phyloP scores from a whole-genome alignment of 1,140 invertebrate genomes.

The Mycetomoellerius zeteki region DNA sequence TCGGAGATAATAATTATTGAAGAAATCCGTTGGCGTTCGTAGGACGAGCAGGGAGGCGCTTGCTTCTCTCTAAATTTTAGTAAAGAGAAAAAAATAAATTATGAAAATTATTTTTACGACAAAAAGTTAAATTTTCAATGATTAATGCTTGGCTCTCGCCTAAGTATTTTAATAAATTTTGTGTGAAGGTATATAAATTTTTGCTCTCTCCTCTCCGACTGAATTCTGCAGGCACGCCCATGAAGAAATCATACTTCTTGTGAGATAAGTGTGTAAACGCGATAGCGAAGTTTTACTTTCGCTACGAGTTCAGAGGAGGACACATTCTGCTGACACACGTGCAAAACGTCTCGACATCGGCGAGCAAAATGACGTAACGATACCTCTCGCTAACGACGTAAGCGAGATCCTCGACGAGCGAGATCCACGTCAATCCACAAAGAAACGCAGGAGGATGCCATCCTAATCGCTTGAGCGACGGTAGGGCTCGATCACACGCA shows the following conservation, averaged over 20 bases:
- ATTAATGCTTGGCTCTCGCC: too few relatives aligned
- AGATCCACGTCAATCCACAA: conserved; percentile 37
- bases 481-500: conserved; percentile 49
- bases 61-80: too few relatives aligned
- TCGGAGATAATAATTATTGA: background rate
- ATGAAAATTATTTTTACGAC: too few relatives aligned
- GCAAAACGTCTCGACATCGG: conserved; percentile 23
- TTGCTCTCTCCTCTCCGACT: too few relatives aligned
- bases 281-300: background rate
- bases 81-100: too few relatives aligned
- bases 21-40: background rate
- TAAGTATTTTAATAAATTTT: too few relatives aligned
- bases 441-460: conserved; percentile 54
- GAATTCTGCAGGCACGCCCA: too few relatives aligned
- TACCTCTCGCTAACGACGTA: conserved; percentile 45
- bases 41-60: too few relatives aligned
- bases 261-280: background rate
- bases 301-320: background rate
- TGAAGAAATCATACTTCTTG: background rate
- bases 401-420: conserved; percentile 39
- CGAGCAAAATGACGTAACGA: conserved; percentile 55
- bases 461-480: conserved; percentile 57
- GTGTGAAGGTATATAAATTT: too few relatives aligned
- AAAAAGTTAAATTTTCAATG: too few relatives aligned
- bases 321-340: background rate